phyloP scores from a whole-genome alignment of 35 echinoderm and acorn worm species.

The Holothuria glaberrima region DNA sequence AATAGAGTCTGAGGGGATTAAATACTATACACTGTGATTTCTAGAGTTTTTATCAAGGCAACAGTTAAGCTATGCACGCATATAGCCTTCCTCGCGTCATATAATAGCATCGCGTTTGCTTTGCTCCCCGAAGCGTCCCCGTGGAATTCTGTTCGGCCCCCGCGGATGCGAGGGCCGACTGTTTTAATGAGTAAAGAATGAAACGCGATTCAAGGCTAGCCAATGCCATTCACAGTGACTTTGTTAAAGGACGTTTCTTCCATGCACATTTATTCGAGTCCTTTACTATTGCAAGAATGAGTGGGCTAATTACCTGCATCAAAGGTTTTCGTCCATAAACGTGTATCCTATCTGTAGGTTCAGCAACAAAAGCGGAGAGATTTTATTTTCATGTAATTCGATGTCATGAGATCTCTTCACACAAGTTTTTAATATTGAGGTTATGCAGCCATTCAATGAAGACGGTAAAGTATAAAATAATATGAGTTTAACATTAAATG shows the following conservation, averaged over 20 bases:
- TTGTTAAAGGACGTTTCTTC: neutral
- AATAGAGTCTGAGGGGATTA: slow-evolving; percentile 24
- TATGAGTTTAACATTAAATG: too few species aligned
- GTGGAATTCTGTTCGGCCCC: slow-evolving; percentile 4
- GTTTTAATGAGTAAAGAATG: slow-evolving; percentile 30
- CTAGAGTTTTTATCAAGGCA: slow-evolving; percentile 9
- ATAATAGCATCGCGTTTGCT: slow-evolving; percentile 21
- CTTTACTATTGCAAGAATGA: too few species aligned
- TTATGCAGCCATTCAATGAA: too few species aligned
- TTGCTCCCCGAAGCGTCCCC: slow-evolving; percentile 17
- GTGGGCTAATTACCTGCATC: too few species aligned
- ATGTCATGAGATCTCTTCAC: too few species aligned
- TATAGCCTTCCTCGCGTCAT: slow-evolving; percentile 16
- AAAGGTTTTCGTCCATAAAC: too few species aligned
- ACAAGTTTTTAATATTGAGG: too few species aligned
- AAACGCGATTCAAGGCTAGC: slow-evolving; percentile 8
- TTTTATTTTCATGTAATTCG: too few species aligned
- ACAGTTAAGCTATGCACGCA: slow-evolving; percentile 7
- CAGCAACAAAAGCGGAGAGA: too few species aligned
- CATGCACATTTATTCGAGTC: too few species aligned
- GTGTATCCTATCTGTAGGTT: too few species aligned
- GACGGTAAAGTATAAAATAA: too few species aligned
- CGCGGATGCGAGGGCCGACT: neutral
- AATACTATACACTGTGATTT: slow-evolving; percentile 15
- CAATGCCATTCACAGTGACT: neutral